A percentile compares a stretch with the other conserved stretches of the same genome.
These are phyloP conservation scores for Mimumesa dahlbomi DNA, from an alignment of 2,888 invertebrate species.

Conservation along the genomic window DNA sequence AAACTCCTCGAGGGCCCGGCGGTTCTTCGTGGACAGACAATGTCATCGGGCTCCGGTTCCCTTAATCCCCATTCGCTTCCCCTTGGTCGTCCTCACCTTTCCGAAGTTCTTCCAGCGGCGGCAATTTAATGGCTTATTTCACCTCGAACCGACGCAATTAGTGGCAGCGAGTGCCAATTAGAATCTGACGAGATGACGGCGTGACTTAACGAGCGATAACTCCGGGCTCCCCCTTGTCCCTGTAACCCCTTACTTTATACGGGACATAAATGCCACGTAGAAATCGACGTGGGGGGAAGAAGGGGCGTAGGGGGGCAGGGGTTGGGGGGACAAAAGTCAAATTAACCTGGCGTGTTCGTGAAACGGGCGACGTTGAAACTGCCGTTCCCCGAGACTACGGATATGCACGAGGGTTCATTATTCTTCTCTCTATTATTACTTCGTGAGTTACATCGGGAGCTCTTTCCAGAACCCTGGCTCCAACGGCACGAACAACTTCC, in stretches of 20 bases:
- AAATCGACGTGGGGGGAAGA: slow-evolving; percentile 1
- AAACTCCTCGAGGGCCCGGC: background rate
- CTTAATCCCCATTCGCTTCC: slow-evolving; percentile 10
- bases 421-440: too few relatives aligned
- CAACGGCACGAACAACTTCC: too few relatives aligned
- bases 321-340: background rate
- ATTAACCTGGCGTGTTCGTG: too few relatives aligned
- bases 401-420: too few relatives aligned
- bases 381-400: too few relatives aligned
- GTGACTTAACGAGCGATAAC: slow-evolving; percentile 37
- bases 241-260: too few relatives aligned
- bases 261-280: background rate
- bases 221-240: background rate
- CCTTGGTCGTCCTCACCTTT: slow-evolving; percentile 18
- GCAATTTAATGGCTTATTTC: slow-evolving; percentile 54
- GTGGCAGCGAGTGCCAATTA: slow-evolving; percentile 50
- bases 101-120: slow-evolving; percentile 40
- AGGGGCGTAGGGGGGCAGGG: too few relatives aligned
- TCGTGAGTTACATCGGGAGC: too few relatives aligned
- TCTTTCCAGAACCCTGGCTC: too few relatives aligned
- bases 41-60: background rate
- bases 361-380: too few relatives aligned
- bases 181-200: slow-evolving; percentile 30
- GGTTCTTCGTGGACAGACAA: background rate
- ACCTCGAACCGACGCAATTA: slow-evolving; percentile 54